Evolutionary conservation across 2,113 vertebrate species (phyloP).

Genomic region (Elaphurus davidianus): DNA sequence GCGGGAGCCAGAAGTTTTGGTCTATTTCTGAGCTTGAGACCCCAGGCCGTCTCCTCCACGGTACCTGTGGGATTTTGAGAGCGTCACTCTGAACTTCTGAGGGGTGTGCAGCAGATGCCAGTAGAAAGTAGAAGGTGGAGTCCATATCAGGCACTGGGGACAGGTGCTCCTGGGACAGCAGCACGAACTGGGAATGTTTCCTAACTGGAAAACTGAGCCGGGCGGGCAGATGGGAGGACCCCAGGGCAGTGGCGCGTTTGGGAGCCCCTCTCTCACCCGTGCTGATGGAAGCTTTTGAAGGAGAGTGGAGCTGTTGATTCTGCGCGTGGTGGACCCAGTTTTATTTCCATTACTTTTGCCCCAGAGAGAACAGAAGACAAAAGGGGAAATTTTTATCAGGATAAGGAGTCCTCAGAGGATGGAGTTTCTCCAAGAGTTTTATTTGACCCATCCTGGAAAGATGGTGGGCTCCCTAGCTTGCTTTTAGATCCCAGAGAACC

Average conservation of each 20-base stretch:
- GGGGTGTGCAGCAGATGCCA: neutral
- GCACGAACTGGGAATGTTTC: neutral
- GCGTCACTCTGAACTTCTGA: neutral
- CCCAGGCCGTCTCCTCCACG: neutral
- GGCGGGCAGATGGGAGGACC: neutral
- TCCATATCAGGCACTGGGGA: neutral
- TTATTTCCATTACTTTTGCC: neutral
- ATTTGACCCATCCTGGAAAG: neutral
- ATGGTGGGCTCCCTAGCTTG: neutral
- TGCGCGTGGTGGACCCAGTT: neutral
- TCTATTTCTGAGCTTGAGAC: neutral
- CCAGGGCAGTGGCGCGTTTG: neutral
- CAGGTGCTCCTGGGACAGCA: neutral
- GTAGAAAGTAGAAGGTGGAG: neutral
- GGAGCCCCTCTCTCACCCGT: neutral
- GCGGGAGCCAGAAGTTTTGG: neutral
- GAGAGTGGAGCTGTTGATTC: neutral
- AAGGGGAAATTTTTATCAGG: neutral
- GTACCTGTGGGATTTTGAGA: neutral
- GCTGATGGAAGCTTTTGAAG: neutral
- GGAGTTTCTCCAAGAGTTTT: neutral
- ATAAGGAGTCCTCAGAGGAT: neutral
- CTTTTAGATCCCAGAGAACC: neutral
- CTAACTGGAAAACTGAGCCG: neutral
- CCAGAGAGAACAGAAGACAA: neutral